A percentile compares a stretch with the other conserved stretches of the same genome.
phyloP scores from a whole-genome alignment of 2,113 vertebrate genomes.

The Hemichromis elongatus region DNA sequence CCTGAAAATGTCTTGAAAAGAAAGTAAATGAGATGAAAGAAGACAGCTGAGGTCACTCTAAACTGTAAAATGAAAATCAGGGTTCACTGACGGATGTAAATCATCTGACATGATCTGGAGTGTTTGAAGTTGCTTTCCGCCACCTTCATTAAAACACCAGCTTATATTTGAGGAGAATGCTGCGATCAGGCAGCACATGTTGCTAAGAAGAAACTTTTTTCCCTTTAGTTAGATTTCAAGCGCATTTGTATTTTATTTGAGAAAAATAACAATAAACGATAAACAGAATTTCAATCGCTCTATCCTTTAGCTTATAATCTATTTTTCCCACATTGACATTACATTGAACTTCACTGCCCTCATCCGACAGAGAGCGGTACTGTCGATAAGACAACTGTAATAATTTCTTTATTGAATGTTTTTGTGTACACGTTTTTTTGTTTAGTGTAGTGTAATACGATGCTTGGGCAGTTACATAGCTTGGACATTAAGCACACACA shows the following conservation, averaged over 20 bases:
- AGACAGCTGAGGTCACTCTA: background rate
- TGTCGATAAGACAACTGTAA: background rate
- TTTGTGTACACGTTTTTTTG: rapidly evolving
- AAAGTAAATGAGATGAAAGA: background rate
- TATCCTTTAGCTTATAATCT: background rate
- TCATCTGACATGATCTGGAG: background rate
- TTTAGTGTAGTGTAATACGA: background rate
- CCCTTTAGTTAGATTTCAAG: background rate
- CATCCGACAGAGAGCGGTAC: background rate
- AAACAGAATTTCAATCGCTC: background rate
- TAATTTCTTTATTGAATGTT: background rate
- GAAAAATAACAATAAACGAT: background rate
- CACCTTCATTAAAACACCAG: background rate
- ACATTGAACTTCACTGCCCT: constrained; percentile 11
- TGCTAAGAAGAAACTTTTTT: background rate
- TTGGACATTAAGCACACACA: no score
- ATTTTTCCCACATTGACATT: background rate
- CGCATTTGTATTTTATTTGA: background rate
- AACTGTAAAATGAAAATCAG: background rate
- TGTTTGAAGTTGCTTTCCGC: background rate
- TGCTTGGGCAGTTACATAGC: background rate
- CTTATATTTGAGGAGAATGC: background rate
- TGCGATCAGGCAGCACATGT: background rate
- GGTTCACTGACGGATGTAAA: background rate
- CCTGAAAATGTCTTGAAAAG: background rate